Base-by-base conservation (phyloP, 1,140 invertebrate genomes). In the Drosophila busckii region DNA sequence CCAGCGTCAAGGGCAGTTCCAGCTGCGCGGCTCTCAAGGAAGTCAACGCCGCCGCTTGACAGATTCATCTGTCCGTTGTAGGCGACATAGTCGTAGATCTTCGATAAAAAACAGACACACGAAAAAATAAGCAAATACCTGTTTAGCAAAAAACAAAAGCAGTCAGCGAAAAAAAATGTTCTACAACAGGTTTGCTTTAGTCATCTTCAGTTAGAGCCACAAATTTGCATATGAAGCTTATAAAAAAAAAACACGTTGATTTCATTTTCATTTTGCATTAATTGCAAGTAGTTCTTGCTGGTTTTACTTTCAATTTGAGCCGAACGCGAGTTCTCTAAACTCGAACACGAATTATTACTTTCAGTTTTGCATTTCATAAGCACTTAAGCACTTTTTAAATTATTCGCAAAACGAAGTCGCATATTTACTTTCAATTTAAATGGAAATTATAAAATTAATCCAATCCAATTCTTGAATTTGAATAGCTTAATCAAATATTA, bases 261-360 rank as follows among this genome's bases (percentile, higher is more conserved):
- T 55, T 55, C 52, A 42, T 29, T 55, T 55, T 55, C 23, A 38
- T 37, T 55, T 29, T 23, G 32, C 41, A 45, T 55, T 55, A 29
- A 54, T 45, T 45, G n/a, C n/a, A n/a, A n/a, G n/a, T n/a, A n/a
- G n/a, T n/a, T n/a, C n/a, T 54, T 16, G 10, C 22, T 37, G 16
- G 40, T 20, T 45, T 4, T 45, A 35, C 19, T 42, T 32, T 37
- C 19, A 19, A 25, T 10, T n/a, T n/a, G n/a, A n/a, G n/a, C n/a
- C n/a, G n/a, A n/a, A n/a, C n/a, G n/a, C n/a, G n/a, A n/a, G n/a
- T n/a, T n/a, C n/a, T n/a, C n/a, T n/a, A n/a, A n/a, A n/a, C n/a
- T n/a, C n/a, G n/a, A n/a, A n/a, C n/a, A n/a, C n/a, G n/a, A n/a
- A n/a, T n/a, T n/a, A n/a, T n/a, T n/a, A n/a, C n/a, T n/a, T n/a